A percentile compares a stretch with the other conserved stretches of the same genome.
These are phyloP conservation scores for Trididemnum miniatum DNA, from an alignment of 23 tunicate species.

Conservation along the genomic window DNA sequence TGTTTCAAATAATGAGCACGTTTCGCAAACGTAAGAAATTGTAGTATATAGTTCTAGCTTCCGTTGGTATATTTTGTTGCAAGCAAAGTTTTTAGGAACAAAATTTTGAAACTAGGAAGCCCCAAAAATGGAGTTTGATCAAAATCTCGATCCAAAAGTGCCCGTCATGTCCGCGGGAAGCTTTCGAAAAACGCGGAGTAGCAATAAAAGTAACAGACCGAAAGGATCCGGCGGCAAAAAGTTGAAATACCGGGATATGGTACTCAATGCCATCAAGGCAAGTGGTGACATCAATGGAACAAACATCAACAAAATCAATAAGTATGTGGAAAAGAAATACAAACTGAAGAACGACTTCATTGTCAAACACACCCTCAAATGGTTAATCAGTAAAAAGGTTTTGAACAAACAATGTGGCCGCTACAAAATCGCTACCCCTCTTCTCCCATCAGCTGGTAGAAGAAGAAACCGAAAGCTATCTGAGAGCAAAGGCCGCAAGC, in stretches of 20 bases:
- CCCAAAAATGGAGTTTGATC: slow-evolving; percentile 54
- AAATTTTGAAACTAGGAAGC: slow-evolving; percentile 21
- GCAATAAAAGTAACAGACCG: background rate
- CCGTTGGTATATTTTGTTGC: background rate
- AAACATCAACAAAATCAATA: slow-evolving; percentile 48
- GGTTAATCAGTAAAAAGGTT: slow-evolving; percentile 56
- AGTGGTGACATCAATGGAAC: slow-evolving; percentile 59
- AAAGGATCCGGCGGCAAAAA: slow-evolving; percentile 18
- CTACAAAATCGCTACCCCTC: slow-evolving; percentile 1
- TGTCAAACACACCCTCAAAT: slow-evolving; percentile 64
- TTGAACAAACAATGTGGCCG: slow-evolving; percentile 33
- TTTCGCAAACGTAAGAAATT: slow-evolving; percentile 40
- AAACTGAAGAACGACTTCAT: slow-evolving; percentile 67
- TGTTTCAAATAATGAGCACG: no score
- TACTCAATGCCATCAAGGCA: slow-evolving; percentile 47
- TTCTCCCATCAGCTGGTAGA: background rate
- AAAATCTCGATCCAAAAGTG: background rate
- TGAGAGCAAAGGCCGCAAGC: background rate
- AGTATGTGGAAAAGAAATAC: slow-evolving; percentile 52
- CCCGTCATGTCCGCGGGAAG: slow-evolving; percentile 35
- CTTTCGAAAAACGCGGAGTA: no score
- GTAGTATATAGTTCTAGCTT: background rate
- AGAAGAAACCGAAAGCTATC: background rate
- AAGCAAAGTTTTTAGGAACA: background rate
- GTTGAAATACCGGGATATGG: slow-evolving; percentile 84